Conservation (phyloP, 35 echinoderm and acorn worm genomes). For the Eucidaris tribuloides region DNA sequence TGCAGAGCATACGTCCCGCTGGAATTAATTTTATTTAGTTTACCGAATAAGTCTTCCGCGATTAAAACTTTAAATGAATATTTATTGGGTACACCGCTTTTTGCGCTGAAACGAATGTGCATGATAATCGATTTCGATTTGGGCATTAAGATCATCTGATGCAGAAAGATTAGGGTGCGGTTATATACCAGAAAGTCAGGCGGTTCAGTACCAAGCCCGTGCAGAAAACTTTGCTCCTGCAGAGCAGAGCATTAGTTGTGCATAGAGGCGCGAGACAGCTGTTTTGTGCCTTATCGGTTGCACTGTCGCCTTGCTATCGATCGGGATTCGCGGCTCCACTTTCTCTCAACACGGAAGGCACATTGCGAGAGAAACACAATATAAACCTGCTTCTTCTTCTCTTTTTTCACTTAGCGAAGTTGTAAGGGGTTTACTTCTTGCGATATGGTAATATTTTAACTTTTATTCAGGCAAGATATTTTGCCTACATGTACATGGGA, state of each 20-base stretch:
- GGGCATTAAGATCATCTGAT: background rate
- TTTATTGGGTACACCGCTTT: conserved; percentile 20
- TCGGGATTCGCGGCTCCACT: background rate
- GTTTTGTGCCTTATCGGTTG: background rate
- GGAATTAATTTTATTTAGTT: conserved; percentile 11
- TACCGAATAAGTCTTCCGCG: conserved; percentile 5
- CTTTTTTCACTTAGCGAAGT: no score
- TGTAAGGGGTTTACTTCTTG: no score
- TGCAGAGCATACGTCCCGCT: no score
- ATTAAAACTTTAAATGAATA: conserved; percentile 19
- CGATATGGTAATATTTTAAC: no score
- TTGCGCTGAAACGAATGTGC: conserved; percentile 5
- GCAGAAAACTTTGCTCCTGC: background rate
- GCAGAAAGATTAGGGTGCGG: conserved; percentile 2
- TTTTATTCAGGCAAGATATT: no score
- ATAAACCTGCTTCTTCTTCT: no score
- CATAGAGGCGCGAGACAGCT: conserved; percentile 23
- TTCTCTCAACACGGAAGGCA: no score
- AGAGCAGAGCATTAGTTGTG: conserved; percentile 11
- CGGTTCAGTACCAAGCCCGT: background rate
- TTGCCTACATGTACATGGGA: no score
- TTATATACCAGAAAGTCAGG: conserved; percentile 19
- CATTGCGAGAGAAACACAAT: no score
- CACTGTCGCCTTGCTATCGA: conserved; percentile 1
- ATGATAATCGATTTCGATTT: conserved; percentile 21